Base-by-base conservation (phyloP, 1,140 invertebrate species). In the Stegodyphus mimosarum region DNA sequence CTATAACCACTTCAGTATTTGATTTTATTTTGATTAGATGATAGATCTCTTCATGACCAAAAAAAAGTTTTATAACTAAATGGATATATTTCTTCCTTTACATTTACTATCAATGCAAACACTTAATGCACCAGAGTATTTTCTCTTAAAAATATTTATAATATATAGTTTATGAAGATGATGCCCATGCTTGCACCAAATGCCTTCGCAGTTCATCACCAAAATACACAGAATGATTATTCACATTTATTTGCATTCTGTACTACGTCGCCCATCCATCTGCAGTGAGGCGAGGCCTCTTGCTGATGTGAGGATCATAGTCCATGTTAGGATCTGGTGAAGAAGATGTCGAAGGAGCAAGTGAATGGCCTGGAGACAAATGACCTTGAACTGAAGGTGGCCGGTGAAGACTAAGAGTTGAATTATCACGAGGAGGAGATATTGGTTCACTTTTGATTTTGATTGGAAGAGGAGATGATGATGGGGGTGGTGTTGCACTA, bases 391-490 rank as follows among this genome's bases (percentile, higher is more conserved):
- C 86, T 50, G 88, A 89, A 33, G 88, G 76, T 53, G 88, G 87
- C 7, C 88, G 86, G 71, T 87, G 85, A 55, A 89, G 72, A 83
- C 75, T 78, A 53, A 92, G 87, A 90, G 92, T 63, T 74, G 86
- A 85, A 87, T 93, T 92, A 88, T 94, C 94, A 80, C 94, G 91
- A 6, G 96, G 96, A 81, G 97, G 96, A 88, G 96, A 97, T 89
- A 97, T 96, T 15, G 97, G 96, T 91, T 98, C 97, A 88, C 95
- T 96, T 91, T 98, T 98, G 89, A 98, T 97, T 91, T 96, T 96
- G 76, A 98, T 94, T 86, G 95, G 94, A 88, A 95, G 91, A 9
- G 95, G 95, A 87, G 94, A 94, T 64, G 95, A 94, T 60, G 93
- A 91, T 18, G 88, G 89, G 94, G 94, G 95, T 87, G 95, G 95